Conservation (phyloP, 2,113 vertebrate genomes). For the Ariopsis seemanni region DNA sequence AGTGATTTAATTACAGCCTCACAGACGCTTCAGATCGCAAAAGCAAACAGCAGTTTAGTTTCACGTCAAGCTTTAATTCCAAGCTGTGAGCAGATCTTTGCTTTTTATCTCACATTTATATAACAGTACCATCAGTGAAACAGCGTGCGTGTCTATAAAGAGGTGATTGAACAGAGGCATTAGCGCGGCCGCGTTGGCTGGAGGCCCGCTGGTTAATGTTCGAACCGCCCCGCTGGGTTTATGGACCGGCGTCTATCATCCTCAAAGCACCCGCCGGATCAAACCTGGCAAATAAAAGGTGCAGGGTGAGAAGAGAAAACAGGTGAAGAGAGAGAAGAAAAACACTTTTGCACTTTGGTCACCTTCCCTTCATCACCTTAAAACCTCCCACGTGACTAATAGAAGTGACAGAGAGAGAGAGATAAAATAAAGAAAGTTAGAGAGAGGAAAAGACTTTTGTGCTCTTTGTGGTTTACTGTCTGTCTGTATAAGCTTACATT, state of each 20-base stretch:
- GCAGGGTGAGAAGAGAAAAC: constrained; percentile 69
- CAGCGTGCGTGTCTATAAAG: background rate
- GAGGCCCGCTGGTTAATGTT: constrained; percentile 81
- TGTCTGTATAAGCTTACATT: background rate
- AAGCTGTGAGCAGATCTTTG: background rate
- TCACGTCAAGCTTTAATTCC: background rate
- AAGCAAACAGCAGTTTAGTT: background rate
- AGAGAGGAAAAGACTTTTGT: background rate
- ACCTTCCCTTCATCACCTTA: background rate
- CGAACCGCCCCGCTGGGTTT: constrained; percentile 70
- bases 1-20: constrained; percentile 28
- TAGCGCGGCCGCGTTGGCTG: constrained; percentile 40
- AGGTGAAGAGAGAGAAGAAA: constrained; percentile 49
- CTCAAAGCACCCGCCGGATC: constrained; percentile 76
- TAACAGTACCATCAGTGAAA: background rate
- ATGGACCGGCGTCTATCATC: constrained; percentile 78
- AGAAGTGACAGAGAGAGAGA: background rate
- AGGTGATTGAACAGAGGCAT: background rate
- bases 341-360: constrained; percentile 42
- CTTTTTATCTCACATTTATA: background rate
- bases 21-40: background rate
- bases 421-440: background rate
- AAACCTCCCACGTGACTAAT: background rate
- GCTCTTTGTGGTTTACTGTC: background rate
- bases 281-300: constrained; percentile 67